Conservation (phyloP, 2,888 invertebrate species). For the Clepsis dumicolana region DNA sequence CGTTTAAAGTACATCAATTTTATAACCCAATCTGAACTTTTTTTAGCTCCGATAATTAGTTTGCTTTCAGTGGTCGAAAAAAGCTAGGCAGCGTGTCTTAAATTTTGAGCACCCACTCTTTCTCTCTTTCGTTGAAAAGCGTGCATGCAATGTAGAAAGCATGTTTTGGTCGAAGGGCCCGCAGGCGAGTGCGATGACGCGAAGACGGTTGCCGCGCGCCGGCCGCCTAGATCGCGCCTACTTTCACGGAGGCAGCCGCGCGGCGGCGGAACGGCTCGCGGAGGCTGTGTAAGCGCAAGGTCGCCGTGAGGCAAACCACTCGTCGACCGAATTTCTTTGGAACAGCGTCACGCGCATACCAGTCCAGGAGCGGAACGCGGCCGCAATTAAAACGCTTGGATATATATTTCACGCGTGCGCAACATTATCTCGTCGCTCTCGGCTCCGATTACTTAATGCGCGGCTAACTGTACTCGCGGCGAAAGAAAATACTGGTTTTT, state of each 20-base stretch:
- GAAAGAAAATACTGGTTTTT: constrained; percentile 82
- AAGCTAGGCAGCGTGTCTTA: neutral
- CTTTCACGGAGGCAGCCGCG: constrained; percentile 76
- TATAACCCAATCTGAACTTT: constrained; percentile 9
- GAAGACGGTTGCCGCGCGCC: constrained; percentile 49
- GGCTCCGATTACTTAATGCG: constrained; percentile 84
- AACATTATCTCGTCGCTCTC: constrained; percentile 83
- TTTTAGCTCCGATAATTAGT: neutral
- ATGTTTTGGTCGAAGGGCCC: constrained; percentile 69
- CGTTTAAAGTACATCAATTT: constrained; percentile 16
- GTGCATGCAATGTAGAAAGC: constrained; percentile 74
- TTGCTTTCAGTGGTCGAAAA: neutral
- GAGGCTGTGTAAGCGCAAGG: constrained; percentile 73
- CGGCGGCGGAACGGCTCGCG: constrained; percentile 53
- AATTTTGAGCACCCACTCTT: neutral
- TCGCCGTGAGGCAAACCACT: constrained; percentile 85
- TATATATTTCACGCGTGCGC: constrained; percentile 86
- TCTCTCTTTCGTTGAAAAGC: neutral
- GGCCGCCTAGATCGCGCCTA: constrained; percentile 60
- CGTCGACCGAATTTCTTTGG: constrained; percentile 81
- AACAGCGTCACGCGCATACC: constrained; percentile 72
- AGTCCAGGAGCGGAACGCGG: constrained; percentile 52
- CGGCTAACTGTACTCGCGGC: constrained; percentile 81
- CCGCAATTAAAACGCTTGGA: constrained; percentile 72
- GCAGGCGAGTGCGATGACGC: constrained; percentile 61